phyloP scores from a whole-genome alignment of 2,888 invertebrate species.

The Tetheella fluctuosa region DNA sequence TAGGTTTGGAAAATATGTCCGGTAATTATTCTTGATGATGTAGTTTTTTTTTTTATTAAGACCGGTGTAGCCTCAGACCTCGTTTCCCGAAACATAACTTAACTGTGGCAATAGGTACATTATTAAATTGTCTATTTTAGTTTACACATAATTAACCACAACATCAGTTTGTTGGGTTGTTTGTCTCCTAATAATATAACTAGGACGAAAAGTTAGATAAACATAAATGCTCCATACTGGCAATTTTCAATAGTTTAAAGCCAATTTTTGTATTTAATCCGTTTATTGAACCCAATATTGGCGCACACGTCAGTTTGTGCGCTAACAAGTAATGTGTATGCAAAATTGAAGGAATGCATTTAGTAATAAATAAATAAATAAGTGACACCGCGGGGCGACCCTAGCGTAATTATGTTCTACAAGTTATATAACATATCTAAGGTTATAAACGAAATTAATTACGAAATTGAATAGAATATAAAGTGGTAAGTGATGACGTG shows the following conservation, averaged over 20 bases:
- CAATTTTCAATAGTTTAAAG: conserved; percentile 15
- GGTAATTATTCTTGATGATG: too few relatives aligned
- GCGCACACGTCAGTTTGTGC: background rate
- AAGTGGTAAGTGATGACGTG: too few relatives aligned
- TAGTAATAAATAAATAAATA: conserved; percentile 6
- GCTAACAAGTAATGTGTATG: background rate
- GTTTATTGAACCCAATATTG: background rate
- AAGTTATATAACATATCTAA: too few relatives aligned
- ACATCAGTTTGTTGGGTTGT: background rate
- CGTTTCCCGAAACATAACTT: background rate
- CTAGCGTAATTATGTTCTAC: background rate
- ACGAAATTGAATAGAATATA: too few relatives aligned
- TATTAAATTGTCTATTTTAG: conserved; percentile 16
- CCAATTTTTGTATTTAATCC: background rate
- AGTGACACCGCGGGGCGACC: too few relatives aligned
- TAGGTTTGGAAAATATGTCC: too few relatives aligned
- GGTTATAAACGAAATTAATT: too few relatives aligned
- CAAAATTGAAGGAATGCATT: conserved; percentile 11
- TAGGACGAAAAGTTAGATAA: conserved; percentile 40
- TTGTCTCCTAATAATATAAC: conserved; percentile 36
- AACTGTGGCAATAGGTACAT: background rate
- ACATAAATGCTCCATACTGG: conserved; percentile 45
- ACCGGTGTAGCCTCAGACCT: background rate
- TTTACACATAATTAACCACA: background rate
- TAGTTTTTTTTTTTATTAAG: background rate